Evolutionary conservation across 2,797 vertebrate genomes (phyloP), one percentile per base, ranked within the genome.

Genomic region (Acestrorhynchus altus): DNA sequence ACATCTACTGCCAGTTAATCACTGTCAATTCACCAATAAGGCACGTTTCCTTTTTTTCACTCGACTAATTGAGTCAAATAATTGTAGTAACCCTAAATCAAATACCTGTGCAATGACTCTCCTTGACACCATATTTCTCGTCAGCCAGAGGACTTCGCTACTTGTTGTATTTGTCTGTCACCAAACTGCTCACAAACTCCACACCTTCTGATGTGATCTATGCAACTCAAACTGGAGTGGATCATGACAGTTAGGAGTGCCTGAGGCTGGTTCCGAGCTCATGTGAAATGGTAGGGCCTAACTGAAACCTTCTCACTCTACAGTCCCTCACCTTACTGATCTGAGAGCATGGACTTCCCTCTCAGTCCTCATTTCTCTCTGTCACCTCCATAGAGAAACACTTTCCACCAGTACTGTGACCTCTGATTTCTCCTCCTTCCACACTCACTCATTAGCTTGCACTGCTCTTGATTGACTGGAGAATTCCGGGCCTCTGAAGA

Each of bases 401-500:
- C 12, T 7, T 5, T 18, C 20, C 39, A 35, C 9, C 28, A 12
- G 8, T 40, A 20, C 18, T 12, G 59, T 39, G 22, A 61, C 22
- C 42, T 35, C 15, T 1, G 15, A 8, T 61, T 63, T 49, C 20
- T 61, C 26, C 60, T 60, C 28, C 24, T 64, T 28, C 31, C 49
- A 44, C 10, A 11, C 49, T 65, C 9, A 0, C 68, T 71, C 44
- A 59, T 72, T 47, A n/a, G 12, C 59, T 64, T 12, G 4, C 57
- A 15, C 52, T 12, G 46, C 40, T 44, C 56, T 60, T 74, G 80
- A 77, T 78, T 77, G 71, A 74, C 72, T 71, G 59, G 51, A 54
- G 79, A 73, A 72, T 72, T 61, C 77, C 39, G 26, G 35, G n/a
- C 61, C 56, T 68, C 73, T 64, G 18, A 80, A 74, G 44, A 83